A percentile compares a stretch with the other conserved stretches of the same genome.
Evolutionary conservation across 2,113 vertebrate genomes (phyloP).

Genomic region (Lophotis ruficrista): DNA sequence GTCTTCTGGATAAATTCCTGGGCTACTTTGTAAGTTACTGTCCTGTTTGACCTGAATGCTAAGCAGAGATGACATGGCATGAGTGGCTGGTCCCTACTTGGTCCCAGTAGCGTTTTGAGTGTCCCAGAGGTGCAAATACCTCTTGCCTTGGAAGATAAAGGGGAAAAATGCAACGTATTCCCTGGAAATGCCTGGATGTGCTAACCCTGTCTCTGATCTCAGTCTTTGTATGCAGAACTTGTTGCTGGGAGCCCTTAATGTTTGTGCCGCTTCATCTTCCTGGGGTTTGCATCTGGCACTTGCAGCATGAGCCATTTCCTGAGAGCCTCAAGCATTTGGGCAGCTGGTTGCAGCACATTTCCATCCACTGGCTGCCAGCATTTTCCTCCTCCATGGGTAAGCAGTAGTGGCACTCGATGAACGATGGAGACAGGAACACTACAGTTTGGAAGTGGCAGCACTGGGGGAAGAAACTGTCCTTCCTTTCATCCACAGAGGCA

Average conservation of each 20-base stretch:
- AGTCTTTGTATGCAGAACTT: background rate
- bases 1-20: background rate
- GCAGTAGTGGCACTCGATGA: background rate
- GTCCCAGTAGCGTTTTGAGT: background rate
- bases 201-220: background rate
- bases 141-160: background rate
- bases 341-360: background rate
- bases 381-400: background rate
- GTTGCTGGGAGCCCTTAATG: background rate
- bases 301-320: fast-evolving
- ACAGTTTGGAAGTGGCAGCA: background rate
- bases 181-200: background rate
- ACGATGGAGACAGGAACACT: background rate
- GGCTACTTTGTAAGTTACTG: background rate
- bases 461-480: background rate
- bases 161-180: background rate
- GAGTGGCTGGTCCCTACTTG: background rate
- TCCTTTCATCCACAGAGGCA: background rate
- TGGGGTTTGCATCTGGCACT: background rate
- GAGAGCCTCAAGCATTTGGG: background rate
- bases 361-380: background rate
- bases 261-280: background rate
- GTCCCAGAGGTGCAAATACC: background rate
- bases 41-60: background rate
- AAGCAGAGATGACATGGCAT: fast-evolving